Base-by-base conservation (phyloP, 1,140 invertebrate genomes). In the Adoxophyes honmai region DNA sequence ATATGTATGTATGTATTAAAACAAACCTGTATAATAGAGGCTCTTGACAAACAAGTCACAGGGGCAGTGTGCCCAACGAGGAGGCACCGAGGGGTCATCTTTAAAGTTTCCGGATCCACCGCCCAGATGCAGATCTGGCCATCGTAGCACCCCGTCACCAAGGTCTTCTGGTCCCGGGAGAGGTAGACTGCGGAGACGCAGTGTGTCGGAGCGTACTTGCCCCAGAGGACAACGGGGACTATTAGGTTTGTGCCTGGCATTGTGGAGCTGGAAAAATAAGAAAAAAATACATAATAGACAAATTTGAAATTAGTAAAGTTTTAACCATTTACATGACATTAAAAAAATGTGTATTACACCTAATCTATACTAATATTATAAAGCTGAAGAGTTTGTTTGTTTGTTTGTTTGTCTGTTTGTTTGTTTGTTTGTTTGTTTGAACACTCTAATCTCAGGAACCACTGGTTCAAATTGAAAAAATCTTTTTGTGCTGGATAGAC, bases 61-160 rank as follows among this genome's bases (percentile, higher is more conserved):
- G 97, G 94, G 15, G 96, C 95, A 1, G 97, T 96, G 77, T 99
- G 98, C 1, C 98, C 98, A 66, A 99, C 97, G 34, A 99, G 89
- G 60, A 99, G 91, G 89, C 96, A 98, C 58, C 96, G 91, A 3
- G 98, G 98, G n/a, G 93, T 97, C 92, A 99, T 96, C 94, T 98
- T 91, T 42, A 97, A 81, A 2, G 93, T 94, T 62, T 94, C 94
- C 1, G 95, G 94, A 68, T 96, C 93, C 13, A 99, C 95, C 73
- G 86, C 91, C 98, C 98, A 99, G 13, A 99, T 91, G 81, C 97
- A 98, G 73, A 99, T 97, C 84, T 99, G 98, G 16, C 98, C 98
- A 91, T 99, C 98, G 75, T 98, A 96, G 81, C 97, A 98, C 34
- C 98, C 98, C 15, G 98, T 99, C 1, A 99, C 94, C 55, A 99